A percentile compares a stretch with the other conserved stretches of the same genome.
These are phyloP conservation scores for Ornithoptera priamus DNA, from an alignment of 2,888 invertebrate genomes.

Conservation along the genomic window DNA sequence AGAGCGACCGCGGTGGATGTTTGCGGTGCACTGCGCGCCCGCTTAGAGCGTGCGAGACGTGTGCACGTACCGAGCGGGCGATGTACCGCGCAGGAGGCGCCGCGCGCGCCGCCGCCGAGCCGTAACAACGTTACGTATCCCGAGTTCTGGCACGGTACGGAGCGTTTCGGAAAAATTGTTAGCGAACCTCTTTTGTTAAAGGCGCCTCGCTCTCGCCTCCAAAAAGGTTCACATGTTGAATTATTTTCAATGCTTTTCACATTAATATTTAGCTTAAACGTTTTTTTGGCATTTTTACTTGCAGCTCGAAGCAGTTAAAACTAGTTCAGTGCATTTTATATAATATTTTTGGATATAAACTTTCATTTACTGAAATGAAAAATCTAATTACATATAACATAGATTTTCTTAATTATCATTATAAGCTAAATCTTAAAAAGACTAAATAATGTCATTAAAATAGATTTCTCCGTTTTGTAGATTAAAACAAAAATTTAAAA, in stretches of 20 bases:
- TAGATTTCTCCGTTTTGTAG: no score
- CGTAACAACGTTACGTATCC: conserved; percentile 57
- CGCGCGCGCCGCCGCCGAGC: conserved; percentile 43
- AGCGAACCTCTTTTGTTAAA: conserved; percentile 45
- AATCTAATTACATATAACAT: no score
- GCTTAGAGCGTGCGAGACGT: conserved; percentile 48
- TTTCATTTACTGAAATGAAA: no score
- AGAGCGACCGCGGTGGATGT: conserved; percentile 52
- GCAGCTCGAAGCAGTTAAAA: no score
- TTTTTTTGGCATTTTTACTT: no score
- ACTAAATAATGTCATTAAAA: no score
- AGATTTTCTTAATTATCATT: no score
- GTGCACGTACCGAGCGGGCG: conserved; percentile 46
- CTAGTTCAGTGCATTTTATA: no score
- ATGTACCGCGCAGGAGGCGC: conserved; percentile 56
- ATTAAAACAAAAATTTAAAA: no score
- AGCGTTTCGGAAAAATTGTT: conserved; percentile 50
- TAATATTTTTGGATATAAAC: no score
- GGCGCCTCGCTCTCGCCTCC: conserved; percentile 35
- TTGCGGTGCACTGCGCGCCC: conserved; percentile 60
- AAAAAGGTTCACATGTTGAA: conserved; percentile 35
- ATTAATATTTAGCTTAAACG: no score
- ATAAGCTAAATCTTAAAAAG: no score
- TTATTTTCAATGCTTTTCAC: conserved; percentile 28
- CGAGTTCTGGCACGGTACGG: conserved; percentile 52